phyloP scores from a whole-genome alignment of 2,888 invertebrate species.

The Phytoseiulus persimilis region DNA sequence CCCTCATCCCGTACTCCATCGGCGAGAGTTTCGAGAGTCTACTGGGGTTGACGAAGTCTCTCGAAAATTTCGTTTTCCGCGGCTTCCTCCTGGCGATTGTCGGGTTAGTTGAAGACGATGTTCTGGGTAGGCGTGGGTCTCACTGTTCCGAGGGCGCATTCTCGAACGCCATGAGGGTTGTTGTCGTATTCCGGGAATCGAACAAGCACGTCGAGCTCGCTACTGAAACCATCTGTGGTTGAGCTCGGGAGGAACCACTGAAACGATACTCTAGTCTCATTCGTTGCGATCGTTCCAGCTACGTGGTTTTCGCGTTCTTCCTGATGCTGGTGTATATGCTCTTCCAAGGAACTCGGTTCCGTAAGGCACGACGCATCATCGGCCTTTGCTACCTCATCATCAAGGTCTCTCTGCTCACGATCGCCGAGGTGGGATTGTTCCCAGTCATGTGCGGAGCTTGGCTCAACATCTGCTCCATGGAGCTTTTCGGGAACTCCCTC shows the following conservation, averaged over 20 bases:
- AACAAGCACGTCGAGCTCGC: no score
- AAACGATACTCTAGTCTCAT: not conserved
- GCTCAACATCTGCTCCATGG: constrained; percentile 92
- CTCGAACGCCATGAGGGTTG: no score
- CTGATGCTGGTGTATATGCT: constrained; percentile 75
- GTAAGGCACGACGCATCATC: constrained; percentile 70
- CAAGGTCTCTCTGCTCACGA: constrained; percentile 76
- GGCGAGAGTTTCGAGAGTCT: constrained; percentile 39
- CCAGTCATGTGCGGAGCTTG: constrained; percentile 98
- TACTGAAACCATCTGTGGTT: no score
- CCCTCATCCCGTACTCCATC: not conserved
- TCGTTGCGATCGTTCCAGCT: constrained; percentile 54
- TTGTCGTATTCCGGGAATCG: no score
- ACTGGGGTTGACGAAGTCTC: not conserved
- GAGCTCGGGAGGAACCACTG: no score
- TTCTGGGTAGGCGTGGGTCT: no score
- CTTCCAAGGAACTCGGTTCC: constrained; percentile 69
- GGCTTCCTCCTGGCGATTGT: constrained; percentile 34
- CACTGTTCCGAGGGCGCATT: no score
- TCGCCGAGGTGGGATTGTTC: constrained; percentile 92
- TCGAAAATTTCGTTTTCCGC: constrained; percentile 30
- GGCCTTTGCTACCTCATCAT: constrained; percentile 86
- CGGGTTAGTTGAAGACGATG: not conserved
- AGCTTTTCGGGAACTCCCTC: constrained; percentile 61
- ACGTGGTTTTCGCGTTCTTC: constrained; percentile 74